A percentile compares a stretch with the other conserved stretches of the same genome.
phyloP scores from a whole-genome alignment of 1,140 invertebrate genomes.

The Stenopsyche tienmushanensis region DNA sequence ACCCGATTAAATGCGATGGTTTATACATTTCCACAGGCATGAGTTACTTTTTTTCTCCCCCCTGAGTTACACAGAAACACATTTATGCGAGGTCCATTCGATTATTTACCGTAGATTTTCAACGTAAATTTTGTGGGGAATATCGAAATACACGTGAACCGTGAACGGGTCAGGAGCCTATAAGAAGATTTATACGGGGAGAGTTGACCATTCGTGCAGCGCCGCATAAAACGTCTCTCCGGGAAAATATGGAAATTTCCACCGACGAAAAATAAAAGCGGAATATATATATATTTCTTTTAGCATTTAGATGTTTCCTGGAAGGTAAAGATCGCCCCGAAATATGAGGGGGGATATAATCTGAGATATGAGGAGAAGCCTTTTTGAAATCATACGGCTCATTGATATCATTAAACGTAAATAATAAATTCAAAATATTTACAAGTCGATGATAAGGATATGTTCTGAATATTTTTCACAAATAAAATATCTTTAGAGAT shows the following conservation, averaged over 20 bases:
- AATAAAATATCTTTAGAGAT: too few species aligned
- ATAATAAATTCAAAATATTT: too few species aligned
- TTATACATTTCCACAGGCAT: not conserved
- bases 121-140: conserved; percentile 5
- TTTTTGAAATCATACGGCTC: too few species aligned
- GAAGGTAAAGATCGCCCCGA: not conserved
- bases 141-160: conserved; percentile 11
- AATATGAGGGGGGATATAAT: not conserved
- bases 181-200: conserved; percentile 28
- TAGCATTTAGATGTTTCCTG: not conserved
- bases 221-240: conserved; percentile 5
- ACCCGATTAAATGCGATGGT: not conserved
- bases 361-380: not conserved
- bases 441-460: too few species aligned
- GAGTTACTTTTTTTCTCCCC: not conserved
- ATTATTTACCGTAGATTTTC: conserved; percentile 5
- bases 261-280: not conserved
- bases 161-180: conserved; percentile 26
- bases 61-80: not conserved
- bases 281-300: not conserved
- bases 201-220: conserved; percentile 22
- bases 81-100: not conserved
- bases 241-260: conserved; percentile 24
- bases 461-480: too few species aligned
- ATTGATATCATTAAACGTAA: too few species aligned